A percentile compares a stretch with the other conserved stretches of the same genome.
phyloP scores from a whole-genome alignment of 2,113 vertebrate species.

The Pelodiscus sinensis region DNA sequence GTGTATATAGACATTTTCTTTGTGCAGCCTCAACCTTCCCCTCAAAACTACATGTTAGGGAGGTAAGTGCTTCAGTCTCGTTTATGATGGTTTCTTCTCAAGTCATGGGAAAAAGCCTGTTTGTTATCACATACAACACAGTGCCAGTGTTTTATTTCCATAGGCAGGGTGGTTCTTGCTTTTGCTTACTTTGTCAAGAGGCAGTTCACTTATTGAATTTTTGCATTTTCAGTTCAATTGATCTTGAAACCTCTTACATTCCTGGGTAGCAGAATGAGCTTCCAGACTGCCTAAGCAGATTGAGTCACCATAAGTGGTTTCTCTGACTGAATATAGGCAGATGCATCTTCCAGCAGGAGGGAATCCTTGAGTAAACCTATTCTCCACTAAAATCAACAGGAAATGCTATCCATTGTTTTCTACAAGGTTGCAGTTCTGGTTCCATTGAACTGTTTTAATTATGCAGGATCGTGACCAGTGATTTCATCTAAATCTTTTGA shows the following conservation, averaged over 20 bases:
- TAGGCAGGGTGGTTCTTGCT: neutral
- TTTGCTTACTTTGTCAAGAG: neutral
- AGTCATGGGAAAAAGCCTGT: neutral
- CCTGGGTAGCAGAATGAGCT: too few species aligned
- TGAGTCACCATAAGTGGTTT: neutral
- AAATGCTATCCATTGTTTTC: too few species aligned
- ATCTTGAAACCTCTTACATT: neutral
- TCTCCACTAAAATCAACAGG: too few species aligned
- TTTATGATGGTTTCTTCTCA: too few species aligned
- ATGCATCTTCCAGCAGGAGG: neutral
- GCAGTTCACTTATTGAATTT: neutral
- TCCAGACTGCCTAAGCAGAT: neutral
- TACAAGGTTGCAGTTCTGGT: neutral
- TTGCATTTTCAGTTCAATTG: neutral
- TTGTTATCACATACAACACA: neutral
- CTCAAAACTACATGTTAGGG: too few species aligned
- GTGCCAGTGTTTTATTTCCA: too few species aligned
- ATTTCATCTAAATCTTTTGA: too few species aligned
- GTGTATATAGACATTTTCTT: too few species aligned
- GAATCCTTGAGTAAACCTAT: neutral
- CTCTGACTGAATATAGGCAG: neutral
- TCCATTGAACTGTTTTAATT: neutral
- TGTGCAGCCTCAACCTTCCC: too few species aligned
- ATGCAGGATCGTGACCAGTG: too few species aligned
- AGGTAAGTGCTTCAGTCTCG: too few species aligned